Conservation (phyloP, 92 coral and sea anemone genomes). For the Plumapathes pennacea region DNA sequence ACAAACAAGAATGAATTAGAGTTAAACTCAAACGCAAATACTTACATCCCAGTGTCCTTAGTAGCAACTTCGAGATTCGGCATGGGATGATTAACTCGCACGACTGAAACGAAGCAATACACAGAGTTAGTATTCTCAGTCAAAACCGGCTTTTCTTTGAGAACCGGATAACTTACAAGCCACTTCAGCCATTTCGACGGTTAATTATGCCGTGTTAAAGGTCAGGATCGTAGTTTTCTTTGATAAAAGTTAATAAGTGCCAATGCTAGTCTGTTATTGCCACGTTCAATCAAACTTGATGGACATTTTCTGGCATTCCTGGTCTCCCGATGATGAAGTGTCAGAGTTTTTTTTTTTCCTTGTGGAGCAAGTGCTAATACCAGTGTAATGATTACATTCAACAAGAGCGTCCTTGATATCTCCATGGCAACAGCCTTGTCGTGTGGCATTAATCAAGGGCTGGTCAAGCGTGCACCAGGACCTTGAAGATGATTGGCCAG, state of each 20-base stretch:
- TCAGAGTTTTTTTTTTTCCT: too few species aligned
- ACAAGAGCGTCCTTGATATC: constrained; percentile 31
- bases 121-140: too few species aligned
- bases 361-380: too few species aligned
- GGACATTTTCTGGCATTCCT: too few species aligned
- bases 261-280: too few species aligned
- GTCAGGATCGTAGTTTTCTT: too few species aligned
- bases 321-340: too few species aligned
- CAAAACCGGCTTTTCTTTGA: too few species aligned
- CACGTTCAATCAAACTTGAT: too few species aligned
- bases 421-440: constrained; percentile 45
- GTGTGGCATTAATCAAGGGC: constrained; percentile 15
- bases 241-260: too few species aligned
- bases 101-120: constrained; percentile 39
- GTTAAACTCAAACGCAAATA: constrained; percentile 7
- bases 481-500: constrained; percentile 50
- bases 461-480: constrained; percentile 15
- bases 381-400: constrained; percentile 31
- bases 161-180: constrained; percentile 62
- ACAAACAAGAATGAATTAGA: constrained; percentile 10
- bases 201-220: too few species aligned
- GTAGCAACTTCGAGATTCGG: constrained; percentile 84
- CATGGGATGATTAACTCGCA: constrained; percentile 86
- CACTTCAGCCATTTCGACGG: constrained; percentile 73
- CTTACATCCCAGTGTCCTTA: constrained; percentile 90